A percentile compares a stretch with the other conserved stretches of the same genome.
phyloP scores from a whole-genome alignment of 1,140 invertebrate genomes.

The Atta cephalotes region DNA sequence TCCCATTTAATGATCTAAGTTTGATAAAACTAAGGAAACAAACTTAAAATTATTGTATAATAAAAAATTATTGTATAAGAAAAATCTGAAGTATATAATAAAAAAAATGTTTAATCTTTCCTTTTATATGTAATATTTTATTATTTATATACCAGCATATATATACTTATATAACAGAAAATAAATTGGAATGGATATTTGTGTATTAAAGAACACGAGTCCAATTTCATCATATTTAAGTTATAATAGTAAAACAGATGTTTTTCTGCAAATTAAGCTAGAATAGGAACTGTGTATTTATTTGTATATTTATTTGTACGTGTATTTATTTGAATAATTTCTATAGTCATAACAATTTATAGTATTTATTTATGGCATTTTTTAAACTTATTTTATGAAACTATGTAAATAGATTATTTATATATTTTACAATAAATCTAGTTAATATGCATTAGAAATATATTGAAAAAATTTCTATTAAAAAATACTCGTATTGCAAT shows the following conservation, averaged over 20 bases:
- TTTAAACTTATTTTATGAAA: neutral
- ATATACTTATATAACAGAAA: neutral
- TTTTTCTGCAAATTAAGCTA: neutral
- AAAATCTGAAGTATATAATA: too few relatives aligned
- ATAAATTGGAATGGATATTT: neutral
- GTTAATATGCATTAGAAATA: neutral
- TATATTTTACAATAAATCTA: neutral
- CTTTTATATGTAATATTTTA: neutral
- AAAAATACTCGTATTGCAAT: neutral
- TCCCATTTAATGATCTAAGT: neutral
- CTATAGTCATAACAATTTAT: neutral
- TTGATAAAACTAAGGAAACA: conserved; percentile 2
- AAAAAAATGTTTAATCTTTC: neutral
- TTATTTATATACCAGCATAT: neutral
- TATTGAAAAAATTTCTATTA: neutral
- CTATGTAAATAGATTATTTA: neutral
- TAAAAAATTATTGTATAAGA: neutral
- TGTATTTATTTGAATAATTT: conserved; percentile 6
- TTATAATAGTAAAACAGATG: neutral
- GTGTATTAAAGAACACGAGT: neutral
- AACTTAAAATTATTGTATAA: neutral
- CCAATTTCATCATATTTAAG: neutral
- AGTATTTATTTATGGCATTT: neutral
- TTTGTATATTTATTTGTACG: neutral
- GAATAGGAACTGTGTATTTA: neutral